phyloP scores from a whole-genome alignment of 2,888 invertebrate genomes.

The Hypomecis atomaria region DNA sequence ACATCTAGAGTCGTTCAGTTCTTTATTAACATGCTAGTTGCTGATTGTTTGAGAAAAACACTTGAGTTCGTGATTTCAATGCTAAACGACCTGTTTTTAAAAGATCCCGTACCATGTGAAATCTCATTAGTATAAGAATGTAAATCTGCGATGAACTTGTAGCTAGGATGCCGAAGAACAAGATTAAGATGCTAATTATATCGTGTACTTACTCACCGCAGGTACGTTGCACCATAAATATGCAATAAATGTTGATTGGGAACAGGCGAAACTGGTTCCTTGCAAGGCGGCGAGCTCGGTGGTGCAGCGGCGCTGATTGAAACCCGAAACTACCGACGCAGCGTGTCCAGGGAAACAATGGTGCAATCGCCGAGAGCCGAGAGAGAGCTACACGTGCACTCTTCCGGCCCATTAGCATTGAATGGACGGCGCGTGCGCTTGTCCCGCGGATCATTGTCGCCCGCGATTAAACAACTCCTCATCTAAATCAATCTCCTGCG shows the following conservation, averaged over 20 bases:
- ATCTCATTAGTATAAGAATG: conserved; percentile 2
- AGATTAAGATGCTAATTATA: conserved; percentile 26
- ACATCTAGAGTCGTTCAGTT: conserved; percentile 39
- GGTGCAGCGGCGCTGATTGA: conserved; percentile 42
- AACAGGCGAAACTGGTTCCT: conserved; percentile 23
- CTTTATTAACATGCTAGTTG: conserved; percentile 25
- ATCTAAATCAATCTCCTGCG: conserved; percentile 74
- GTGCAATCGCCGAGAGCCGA: conserved; percentile 64
- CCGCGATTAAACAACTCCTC: conserved; percentile 65
- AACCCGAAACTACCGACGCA: conserved; percentile 58
- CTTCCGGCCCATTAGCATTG: conserved; percentile 83
- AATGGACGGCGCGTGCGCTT: conserved; percentile 74
- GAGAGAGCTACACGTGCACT: conserved; percentile 75
- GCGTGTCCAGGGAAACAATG: conserved; percentile 65
- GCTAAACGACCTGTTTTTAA: conserved; percentile 18
- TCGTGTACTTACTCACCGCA: not conserved
- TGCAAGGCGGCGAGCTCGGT: conserved; percentile 4
- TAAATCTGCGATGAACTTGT: conserved; percentile 8
- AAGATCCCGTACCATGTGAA: conserved; percentile 2
- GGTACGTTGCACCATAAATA: conserved; percentile 14
- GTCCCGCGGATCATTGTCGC: conserved; percentile 72
- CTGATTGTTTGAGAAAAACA: conserved; percentile 23
- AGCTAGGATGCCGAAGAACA: conserved; percentile 6
- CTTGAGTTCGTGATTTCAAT: conserved; percentile 10
- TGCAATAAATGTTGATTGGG: conserved; percentile 27